phyloP scores from a whole-genome alignment of 2,888 invertebrate species.

The Gisinianus flammeolus region DNA sequence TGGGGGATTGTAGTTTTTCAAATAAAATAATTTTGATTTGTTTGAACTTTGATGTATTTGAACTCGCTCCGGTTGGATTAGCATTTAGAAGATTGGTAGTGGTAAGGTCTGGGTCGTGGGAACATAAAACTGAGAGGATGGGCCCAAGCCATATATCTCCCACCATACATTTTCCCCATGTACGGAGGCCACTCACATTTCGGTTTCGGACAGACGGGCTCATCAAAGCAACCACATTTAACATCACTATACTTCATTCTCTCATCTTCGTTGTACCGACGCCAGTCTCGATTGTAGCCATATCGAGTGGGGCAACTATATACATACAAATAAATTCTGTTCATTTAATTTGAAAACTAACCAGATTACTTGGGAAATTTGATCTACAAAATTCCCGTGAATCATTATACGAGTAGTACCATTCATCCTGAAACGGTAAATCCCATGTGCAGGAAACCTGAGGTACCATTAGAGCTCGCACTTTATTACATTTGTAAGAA shows the following conservation, averaged over 20 bases:
- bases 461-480: constrained; percentile 50
- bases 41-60: too few relatives aligned
- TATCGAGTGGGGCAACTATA: constrained; percentile 45
- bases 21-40: too few relatives aligned
- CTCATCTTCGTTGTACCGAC: constrained; percentile 54
- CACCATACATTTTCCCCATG: constrained; percentile 49
- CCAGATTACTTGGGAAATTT: neutral
- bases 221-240: constrained; percentile 48
- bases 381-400: constrained; percentile 1
- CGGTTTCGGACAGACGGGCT: constrained; percentile 40
- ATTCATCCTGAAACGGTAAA: constrained; percentile 52
- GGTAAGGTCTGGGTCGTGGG: constrained; percentile 43
- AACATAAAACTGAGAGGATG: constrained; percentile 51
- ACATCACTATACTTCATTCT: constrained; percentile 42
- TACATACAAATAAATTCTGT: constrained; percentile 17
- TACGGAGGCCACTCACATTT: constrained; percentile 54
- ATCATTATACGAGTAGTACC: constrained; percentile 29
- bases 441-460: constrained; percentile 52
- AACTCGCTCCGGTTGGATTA: too few relatives aligned
- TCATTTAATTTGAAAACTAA: neutral
- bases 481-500: constrained; percentile 52
- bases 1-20: too few relatives aligned
- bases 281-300: constrained; percentile 55
- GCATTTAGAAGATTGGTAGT: constrained; percentile 42
- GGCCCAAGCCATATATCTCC: constrained; percentile 56